Percentiles rank a stretch among this genome's conserved stretches.
These are phyloP conservation scores for Euleptes europaea DNA, from an alignment of 2,113 vertebrate genomes.

Conservation along the genomic window DNA sequence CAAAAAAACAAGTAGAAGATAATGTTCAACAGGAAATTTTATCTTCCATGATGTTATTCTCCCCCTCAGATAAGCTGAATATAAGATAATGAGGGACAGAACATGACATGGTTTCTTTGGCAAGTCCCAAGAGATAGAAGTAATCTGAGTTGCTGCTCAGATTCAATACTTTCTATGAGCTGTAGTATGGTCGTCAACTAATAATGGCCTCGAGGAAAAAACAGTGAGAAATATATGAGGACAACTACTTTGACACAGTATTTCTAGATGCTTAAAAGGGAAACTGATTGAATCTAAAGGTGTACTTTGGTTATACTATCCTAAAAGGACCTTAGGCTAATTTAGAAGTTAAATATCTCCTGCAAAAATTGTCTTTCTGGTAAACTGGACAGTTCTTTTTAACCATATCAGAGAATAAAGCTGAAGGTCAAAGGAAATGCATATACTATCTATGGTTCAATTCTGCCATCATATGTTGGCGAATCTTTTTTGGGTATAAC, in stretches of 20 bases:
- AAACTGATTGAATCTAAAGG: constrained; percentile 43
- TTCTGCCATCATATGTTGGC: not conserved
- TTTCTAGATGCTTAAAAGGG: constrained; percentile 28
- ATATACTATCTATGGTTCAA: constrained; percentile 34
- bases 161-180: constrained; percentile 34
- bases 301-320: constrained; percentile 12
- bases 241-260: not conserved
- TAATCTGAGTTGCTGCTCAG: constrained; percentile 28
- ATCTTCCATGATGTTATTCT: not conserved
- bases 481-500: not conserved
- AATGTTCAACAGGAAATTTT: no score
- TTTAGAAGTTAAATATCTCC: constrained; percentile 36
- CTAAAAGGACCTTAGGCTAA: constrained; percentile 39
- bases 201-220: constrained; percentile 42
- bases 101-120: not conserved
- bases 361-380: constrained; percentile 35
- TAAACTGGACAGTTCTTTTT: not conserved
- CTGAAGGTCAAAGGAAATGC: not conserved
- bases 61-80: not conserved
- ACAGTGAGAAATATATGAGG: constrained; percentile 5
- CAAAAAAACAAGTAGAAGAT: no score
- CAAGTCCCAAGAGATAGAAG: constrained; percentile 23
- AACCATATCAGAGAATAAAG: constrained; percentile 3
- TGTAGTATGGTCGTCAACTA: constrained; percentile 15
- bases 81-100: not conserved